Evolutionary conservation across 2,113 vertebrate genomes (phyloP).

Genomic region (Callipepla californica): DNA sequence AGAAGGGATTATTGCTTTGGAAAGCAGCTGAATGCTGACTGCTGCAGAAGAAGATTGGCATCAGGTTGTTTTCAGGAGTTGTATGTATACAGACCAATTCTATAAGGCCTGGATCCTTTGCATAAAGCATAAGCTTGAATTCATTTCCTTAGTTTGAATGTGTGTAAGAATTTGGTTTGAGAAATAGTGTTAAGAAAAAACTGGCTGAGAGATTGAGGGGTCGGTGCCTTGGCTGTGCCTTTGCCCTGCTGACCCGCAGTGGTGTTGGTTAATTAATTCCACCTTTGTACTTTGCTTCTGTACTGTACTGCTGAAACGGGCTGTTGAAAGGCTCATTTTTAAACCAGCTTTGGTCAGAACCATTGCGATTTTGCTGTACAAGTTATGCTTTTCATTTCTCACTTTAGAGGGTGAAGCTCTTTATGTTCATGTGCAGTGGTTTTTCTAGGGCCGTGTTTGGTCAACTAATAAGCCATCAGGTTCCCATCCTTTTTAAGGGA

Average conservation of each 20-base stretch:
- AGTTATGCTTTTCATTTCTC: background rate
- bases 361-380: background rate
- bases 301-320: background rate
- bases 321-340: background rate
- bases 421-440: background rate
- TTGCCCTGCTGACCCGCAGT: background rate
- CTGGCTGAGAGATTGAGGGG: background rate
- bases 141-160: background rate
- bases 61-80: background rate
- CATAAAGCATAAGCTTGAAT: background rate
- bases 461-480: background rate
- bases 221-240: background rate
- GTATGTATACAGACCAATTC: background rate
- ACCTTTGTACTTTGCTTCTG: slow-evolving; percentile 25
- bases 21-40: background rate
- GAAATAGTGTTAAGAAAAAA: background rate
- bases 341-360: background rate
- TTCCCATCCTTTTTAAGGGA: background rate
- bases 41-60: background rate
- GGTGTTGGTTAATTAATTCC: background rate
- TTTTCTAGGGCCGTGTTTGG: background rate
- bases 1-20: background rate
- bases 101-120: background rate
- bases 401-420: background rate
- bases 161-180: background rate